Conservation (phyloP, 2,797 vertebrate genomes). For the Rhinophrynus dorsalis region DNA sequence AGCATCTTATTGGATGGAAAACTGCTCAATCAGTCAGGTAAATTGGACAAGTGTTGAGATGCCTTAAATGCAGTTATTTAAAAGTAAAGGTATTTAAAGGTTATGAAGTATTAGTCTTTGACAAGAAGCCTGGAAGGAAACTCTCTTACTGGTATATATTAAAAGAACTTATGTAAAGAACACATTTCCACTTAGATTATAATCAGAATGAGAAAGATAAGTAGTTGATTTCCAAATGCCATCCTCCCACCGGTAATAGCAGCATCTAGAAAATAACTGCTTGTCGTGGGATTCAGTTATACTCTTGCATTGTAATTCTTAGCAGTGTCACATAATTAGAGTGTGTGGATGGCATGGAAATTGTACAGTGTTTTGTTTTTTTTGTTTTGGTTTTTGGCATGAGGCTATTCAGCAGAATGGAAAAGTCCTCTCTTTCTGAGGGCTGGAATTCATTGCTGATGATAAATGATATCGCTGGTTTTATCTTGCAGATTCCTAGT, state of each 20-base stretch:
- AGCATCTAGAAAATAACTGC: constrained; percentile 3
- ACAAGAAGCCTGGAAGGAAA: not conserved
- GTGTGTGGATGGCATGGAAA: not conserved
- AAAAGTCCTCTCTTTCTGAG: not conserved
- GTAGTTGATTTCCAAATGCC: constrained; percentile 4
- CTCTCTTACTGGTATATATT: not conserved
- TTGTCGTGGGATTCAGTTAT: not conserved
- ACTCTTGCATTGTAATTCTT: not conserved
- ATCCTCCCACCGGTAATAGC: constrained; percentile 13
- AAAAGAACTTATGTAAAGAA: not conserved
- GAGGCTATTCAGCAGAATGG: not conserved
- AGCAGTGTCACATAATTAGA: not conserved
- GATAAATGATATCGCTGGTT: no score
- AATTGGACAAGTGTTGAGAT: not conserved
- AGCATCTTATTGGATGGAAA: not conserved
- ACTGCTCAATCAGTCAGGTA: not conserved
- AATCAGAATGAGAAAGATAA: constrained; percentile 12
- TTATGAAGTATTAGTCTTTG: not conserved
- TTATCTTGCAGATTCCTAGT: no score
- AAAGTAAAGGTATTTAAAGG: not conserved
- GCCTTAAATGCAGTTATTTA: not conserved
- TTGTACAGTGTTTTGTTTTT: not conserved
- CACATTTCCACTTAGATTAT: not conserved
- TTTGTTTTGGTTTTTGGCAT: no score
- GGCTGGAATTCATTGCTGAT: no score